These are phyloP conservation scores for Lepisosteus oculatus DNA, from an alignment of 2,113 vertebrate genomes.

Conservation along the genomic window DNA sequence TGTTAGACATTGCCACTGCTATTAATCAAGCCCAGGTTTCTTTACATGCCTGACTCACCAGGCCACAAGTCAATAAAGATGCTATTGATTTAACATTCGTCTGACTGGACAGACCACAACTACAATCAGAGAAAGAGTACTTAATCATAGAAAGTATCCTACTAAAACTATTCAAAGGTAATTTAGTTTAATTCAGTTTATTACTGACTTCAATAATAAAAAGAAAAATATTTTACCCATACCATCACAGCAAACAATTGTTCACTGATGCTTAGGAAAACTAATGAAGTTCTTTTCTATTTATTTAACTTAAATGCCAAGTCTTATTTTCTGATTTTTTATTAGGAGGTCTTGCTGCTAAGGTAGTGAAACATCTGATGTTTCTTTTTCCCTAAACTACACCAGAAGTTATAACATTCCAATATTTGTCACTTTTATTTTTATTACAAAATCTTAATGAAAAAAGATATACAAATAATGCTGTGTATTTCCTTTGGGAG, in stretches of 20 bases:
- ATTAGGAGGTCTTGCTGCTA: not conserved
- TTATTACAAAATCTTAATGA: too few species aligned
- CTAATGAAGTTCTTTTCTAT: not conserved
- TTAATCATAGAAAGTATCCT: slow-evolving; percentile 35
- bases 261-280: not conserved
- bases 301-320: not conserved
- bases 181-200: slow-evolving; percentile 1
- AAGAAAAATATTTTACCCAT: not conserved
- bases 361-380: too few species aligned
- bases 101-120: slow-evolving; percentile 25
- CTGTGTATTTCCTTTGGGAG: too few species aligned
- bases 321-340: slow-evolving; percentile 4
- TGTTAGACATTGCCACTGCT: slow-evolving; percentile 15
- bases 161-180: slow-evolving; percentile 3
- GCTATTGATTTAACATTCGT: slow-evolving; percentile 58
- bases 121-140: slow-evolving; percentile 8
- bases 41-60: slow-evolving; percentile 35
- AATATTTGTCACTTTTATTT: too few species aligned
- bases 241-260: slow-evolving; percentile 11
- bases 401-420: too few species aligned
- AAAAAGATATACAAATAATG: too few species aligned
- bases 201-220: slow-evolving; percentile 10
- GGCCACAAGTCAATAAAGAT: slow-evolving; percentile 44
- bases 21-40: slow-evolving; percentile 45
- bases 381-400: not conserved